Evolutionary conservation across 1,140 invertebrate genomes (phyloP).

Genomic region (Drosophila repletoides): DNA sequence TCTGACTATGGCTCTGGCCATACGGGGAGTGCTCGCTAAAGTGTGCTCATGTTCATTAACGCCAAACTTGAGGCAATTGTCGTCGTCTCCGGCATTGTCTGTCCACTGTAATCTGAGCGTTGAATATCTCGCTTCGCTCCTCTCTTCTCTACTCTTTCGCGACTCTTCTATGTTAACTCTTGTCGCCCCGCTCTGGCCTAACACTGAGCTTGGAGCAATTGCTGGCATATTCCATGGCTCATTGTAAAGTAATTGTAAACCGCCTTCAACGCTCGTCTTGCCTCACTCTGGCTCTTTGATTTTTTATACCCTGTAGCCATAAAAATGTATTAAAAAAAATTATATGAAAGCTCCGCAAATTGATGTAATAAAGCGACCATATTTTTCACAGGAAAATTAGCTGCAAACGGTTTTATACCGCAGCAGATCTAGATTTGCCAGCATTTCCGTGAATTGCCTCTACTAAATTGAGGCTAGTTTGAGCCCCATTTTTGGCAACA

Average conservation of each 20-base stretch:
- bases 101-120: constrained; percentile 61
- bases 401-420: too few species aligned
- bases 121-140: background rate
- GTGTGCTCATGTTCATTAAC: constrained; percentile 81
- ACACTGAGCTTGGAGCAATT: constrained; percentile 32
- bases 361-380: too few species aligned
- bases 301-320: constrained; percentile 12
- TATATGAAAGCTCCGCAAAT: too few species aligned
- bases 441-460: too few species aligned
- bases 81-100: constrained; percentile 44
- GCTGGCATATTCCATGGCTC: constrained; percentile 64
- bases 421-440: too few species aligned
- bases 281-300: background rate
- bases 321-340: background rate
- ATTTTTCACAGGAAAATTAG: too few species aligned
- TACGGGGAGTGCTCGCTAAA: constrained; percentile 52
- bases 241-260: constrained; percentile 52
- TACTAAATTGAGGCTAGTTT: too few species aligned
- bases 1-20: constrained; percentile 37
- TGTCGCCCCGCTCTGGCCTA: background rate
- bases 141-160: background rate
- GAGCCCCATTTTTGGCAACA: too few species aligned
- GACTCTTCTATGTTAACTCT: background rate
- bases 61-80: constrained; percentile 80
- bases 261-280: background rate